phyloP scores from a whole-genome alignment of 2,113 vertebrate genomes.

The Delphinus delphis region DNA sequence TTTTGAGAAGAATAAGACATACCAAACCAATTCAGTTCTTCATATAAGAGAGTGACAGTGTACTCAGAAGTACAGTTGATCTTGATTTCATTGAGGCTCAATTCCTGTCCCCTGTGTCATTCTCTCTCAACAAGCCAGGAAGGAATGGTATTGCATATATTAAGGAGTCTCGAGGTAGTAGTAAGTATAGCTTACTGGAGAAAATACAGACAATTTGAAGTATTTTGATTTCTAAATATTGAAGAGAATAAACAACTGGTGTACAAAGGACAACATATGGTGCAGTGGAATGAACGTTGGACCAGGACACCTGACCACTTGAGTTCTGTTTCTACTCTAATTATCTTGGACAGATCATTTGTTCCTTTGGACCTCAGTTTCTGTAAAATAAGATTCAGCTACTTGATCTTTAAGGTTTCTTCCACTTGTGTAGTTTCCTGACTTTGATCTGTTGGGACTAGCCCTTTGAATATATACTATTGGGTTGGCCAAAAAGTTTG shows the following conservation, averaged over 20 bases:
- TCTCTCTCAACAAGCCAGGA: background rate
- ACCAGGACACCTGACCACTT: background rate
- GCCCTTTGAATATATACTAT: background rate
- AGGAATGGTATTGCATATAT: background rate
- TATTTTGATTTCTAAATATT: conserved; percentile 4
- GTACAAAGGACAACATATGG: background rate
- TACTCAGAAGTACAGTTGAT: background rate
- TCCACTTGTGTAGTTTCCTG: background rate
- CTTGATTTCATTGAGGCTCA: background rate
- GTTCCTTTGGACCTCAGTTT: background rate
- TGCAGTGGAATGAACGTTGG: background rate
- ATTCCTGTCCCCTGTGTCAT: background rate
- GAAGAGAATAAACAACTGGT: background rate
- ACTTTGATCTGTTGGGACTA: background rate
- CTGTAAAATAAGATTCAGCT: background rate
- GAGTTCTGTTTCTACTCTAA: background rate
- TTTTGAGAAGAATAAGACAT: background rate
- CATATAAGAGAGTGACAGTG: background rate
- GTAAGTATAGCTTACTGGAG: background rate
- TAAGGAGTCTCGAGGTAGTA: background rate
- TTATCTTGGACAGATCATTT: background rate
- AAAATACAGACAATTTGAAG: background rate
- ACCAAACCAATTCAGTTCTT: background rate
- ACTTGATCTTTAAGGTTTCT: background rate
- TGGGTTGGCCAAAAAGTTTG: too few relatives aligned